phyloP scores from a whole-genome alignment of 2,888 invertebrate species.

The Zaprionus obscuricornis region DNA sequence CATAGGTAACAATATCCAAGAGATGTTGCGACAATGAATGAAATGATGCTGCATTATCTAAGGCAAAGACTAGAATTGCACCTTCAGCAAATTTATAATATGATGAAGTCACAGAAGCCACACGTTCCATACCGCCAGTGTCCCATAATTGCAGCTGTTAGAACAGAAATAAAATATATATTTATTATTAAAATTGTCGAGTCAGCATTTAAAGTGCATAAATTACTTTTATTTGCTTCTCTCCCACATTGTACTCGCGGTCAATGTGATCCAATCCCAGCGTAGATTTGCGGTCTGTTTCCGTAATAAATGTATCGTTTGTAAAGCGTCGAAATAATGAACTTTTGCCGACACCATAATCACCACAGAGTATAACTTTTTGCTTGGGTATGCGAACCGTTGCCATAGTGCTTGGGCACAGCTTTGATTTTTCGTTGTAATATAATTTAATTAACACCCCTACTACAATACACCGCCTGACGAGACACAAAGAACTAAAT shows the following conservation, averaged over 20 bases:
- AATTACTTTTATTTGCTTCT: conserved; percentile 85
- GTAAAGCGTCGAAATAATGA: conserved; percentile 96
- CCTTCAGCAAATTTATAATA: conserved; percentile 98
- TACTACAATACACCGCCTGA: conserved; percentile 17
- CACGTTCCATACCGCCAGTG: conserved; percentile 98
- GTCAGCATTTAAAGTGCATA: conserved; percentile 4
- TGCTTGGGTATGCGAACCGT: conserved; percentile 92
- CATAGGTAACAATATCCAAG: conserved; percentile 95
- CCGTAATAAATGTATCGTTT: conserved; percentile 87
- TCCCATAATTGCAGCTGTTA: conserved; percentile 96
- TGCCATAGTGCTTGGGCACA: conserved; percentile 86
- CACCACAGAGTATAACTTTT: conserved; percentile 97
- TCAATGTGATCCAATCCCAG: conserved; percentile 96
- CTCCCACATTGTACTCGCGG: conserved; percentile 89
- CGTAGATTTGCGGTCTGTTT: conserved; percentile 92
- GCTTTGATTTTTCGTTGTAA: conserved; percentile 15
- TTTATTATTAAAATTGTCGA: background rate
- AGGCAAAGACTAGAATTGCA: conserved; percentile 94
- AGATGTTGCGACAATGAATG: conserved; percentile 96
- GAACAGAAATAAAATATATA: background rate
- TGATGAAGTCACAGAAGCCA: conserved; percentile 96
- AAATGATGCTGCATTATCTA: conserved; percentile 96
- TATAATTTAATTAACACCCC: conserved; percentile 45
- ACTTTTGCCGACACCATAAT: conserved; percentile 98
- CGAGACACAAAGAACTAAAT: conserved; percentile 35